phyloP scores from a whole-genome alignment of 2,888 invertebrate species.

The Aporophyla nigra region DNA sequence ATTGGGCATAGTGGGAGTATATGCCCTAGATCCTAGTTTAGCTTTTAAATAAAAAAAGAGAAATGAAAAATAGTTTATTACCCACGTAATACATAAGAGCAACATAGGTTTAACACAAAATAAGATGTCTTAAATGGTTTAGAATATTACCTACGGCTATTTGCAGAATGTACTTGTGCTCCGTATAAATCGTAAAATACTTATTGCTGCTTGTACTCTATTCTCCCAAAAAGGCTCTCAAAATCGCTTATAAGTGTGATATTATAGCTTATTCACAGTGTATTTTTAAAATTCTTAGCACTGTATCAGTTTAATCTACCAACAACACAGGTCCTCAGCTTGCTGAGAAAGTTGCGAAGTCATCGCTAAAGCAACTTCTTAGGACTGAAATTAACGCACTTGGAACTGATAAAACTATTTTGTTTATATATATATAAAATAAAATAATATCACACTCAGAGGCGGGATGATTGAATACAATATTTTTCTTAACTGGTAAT shows the following conservation, averaged over 20 bases:
- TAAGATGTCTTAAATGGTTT: neutral
- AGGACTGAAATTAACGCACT: neutral
- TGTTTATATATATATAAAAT: too few relatives aligned
- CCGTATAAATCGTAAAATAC: neutral
- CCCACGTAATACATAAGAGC: neutral
- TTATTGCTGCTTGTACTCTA: neutral
- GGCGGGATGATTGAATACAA: too few relatives aligned
- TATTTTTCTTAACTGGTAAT: neutral
- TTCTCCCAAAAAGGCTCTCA: too few relatives aligned
- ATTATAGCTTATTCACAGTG: too few relatives aligned
- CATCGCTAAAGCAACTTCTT: neutral
- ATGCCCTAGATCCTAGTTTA: neutral
- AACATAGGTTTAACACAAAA: neutral
- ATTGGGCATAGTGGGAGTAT: neutral
- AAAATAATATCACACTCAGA: neutral
- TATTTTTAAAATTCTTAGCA: too few relatives aligned
- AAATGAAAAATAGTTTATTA: neutral
- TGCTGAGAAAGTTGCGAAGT: neutral
- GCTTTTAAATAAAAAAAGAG: neutral
- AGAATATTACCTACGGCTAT: neutral
- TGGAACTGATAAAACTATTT: neutral
- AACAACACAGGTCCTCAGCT: neutral
- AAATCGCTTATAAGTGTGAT: too few relatives aligned
- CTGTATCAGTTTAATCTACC: constrained; percentile 12
- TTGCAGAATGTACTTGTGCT: neutral